Evolutionary conservation across 2,113 vertebrate species (phyloP).

Genomic region (Carollia perspicillata): DNA sequence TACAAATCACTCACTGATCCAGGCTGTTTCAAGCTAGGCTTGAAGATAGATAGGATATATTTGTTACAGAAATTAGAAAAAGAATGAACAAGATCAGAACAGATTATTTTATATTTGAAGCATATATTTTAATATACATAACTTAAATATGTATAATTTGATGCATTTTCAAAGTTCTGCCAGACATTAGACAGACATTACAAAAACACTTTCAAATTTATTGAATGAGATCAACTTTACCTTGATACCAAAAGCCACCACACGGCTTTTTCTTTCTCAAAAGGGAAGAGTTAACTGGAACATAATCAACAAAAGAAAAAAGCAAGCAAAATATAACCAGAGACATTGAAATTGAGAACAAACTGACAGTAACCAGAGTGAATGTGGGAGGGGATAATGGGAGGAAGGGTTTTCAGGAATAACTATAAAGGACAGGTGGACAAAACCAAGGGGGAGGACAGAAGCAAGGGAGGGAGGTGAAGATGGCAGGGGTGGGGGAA

Average conservation of each 20-base stretch:
- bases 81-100: not conserved
- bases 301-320: too few species aligned
- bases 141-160: not conserved
- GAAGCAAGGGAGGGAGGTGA: too few species aligned
- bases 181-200: not conserved
- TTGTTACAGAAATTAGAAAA: conserved; percentile 1
- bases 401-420: too few species aligned
- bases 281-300: not conserved
- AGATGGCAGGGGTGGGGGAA: too few species aligned
- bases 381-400: too few species aligned
- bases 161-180: conserved; percentile 19
- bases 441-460: too few species aligned
- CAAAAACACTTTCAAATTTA: not conserved
- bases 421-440: too few species aligned
- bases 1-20: not conserved
- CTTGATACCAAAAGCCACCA: not conserved
- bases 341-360: too few species aligned
- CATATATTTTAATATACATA: not conserved
- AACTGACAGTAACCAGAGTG: too few species aligned
- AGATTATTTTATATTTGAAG: conserved; percentile 37
- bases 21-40: not conserved
- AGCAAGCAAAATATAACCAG: too few species aligned
- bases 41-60: not conserved
- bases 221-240: conserved; percentile 6
- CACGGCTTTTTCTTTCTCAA: not conserved